Evolutionary conservation across 2,888 invertebrate species (phyloP), one percentile per base, ranked within the genome.

Genomic region (Gastracanthus pulcherrimus): DNA sequence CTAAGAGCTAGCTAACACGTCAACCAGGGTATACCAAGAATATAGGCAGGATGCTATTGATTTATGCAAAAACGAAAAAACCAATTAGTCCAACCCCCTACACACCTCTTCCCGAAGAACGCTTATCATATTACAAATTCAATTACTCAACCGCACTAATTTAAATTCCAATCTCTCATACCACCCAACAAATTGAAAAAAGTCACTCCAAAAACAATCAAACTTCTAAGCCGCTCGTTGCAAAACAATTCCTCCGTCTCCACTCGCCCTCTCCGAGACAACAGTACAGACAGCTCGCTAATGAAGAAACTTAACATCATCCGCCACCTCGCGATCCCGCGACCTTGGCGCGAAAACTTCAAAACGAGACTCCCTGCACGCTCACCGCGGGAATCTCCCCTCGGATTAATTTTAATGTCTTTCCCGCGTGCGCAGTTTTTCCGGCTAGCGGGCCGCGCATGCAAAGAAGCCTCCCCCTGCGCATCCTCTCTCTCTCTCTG

Each of bases 291-390:
- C 58, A 0, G 1, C n/a, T 11, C 23, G 4, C 45, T 76, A 76
- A 76, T 76, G 76, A 69, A 76, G 69, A 69, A 76, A 76, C 69
- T 76, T 66, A 26, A 75, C 75, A 51, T 51, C 11, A 31, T 31
- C 16, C 23, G 11, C 26, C 1, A 1, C 34, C 7, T 62, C n/a
- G 3, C 16, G 3, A 7, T 45, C 19, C 19, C 34, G 9, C 13
- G 36, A 36, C 11, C 34, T n/a, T 6, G 23, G 5, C 9, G 34
- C 13, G 6, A 31, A 51, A 76, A 76, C 7, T 74, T 48, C 2
- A 11, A 31, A 67, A 38, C n/a, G n/a, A n/a, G n/a, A n/a, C n/a
- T n/a, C n/a, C n/a, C n/a, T n/a, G n/a, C n/a, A n/a, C n/a, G n/a
- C n/a, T n/a, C n/a, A n/a, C n/a, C n/a, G n/a, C n/a, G n/a, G n/a